Conservation (phyloP, 2,113 vertebrate genomes). For the Reinhardtius hippoglossoides region DNA sequence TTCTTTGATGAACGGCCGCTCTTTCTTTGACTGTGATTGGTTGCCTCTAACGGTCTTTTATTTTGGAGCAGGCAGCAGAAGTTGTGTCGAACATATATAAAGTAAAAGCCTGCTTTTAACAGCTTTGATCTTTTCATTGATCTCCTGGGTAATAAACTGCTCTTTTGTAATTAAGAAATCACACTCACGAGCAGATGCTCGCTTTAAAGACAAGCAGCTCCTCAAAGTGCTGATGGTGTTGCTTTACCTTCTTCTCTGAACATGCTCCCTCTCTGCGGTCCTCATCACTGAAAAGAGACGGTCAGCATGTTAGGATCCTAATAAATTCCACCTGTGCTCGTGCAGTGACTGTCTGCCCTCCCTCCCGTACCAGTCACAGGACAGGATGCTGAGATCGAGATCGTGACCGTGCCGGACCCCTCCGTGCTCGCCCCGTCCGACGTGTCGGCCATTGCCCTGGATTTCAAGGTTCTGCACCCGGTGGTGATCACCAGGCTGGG, state of each 20-base stretch:
- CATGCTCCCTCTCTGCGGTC: not conserved
- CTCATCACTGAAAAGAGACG: slow-evolving; percentile 8
- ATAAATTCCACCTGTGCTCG: slow-evolving; percentile 29
- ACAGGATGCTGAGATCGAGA: slow-evolving; percentile 87
- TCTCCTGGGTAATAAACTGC: slow-evolving; percentile 78
- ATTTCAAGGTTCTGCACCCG: slow-evolving; percentile 94
- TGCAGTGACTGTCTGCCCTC: slow-evolving; percentile 16
- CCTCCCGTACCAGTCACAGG: slow-evolving; percentile 51
- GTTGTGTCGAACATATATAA: slow-evolving; percentile 47
- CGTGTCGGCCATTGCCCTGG: slow-evolving; percentile 88
- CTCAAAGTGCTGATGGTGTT: slow-evolving; percentile 68
- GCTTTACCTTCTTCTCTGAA: slow-evolving; percentile 40
- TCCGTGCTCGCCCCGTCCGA: slow-evolving; percentile 81
- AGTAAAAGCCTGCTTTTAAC: slow-evolving; percentile 63
- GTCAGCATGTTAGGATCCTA: slow-evolving; percentile 40
- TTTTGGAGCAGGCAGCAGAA: slow-evolving; percentile 60
- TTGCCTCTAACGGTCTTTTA: slow-evolving; percentile 62
- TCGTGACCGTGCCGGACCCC: slow-evolving; percentile 85
- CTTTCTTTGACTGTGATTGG: slow-evolving; percentile 11
- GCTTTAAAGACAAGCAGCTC: slow-evolving; percentile 55
- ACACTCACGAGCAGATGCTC: slow-evolving; percentile 46
- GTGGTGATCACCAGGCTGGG: slow-evolving; percentile 94
- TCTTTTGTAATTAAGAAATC: slow-evolving; percentile 79
- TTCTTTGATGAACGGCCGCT: slow-evolving; percentile 28
- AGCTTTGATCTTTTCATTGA: slow-evolving; percentile 76